Evolutionary conservation across 2,113 vertebrate genomes (phyloP), one percentile per base, ranked within the genome.

Genomic region (Xiphophorus maculatus): DNA sequence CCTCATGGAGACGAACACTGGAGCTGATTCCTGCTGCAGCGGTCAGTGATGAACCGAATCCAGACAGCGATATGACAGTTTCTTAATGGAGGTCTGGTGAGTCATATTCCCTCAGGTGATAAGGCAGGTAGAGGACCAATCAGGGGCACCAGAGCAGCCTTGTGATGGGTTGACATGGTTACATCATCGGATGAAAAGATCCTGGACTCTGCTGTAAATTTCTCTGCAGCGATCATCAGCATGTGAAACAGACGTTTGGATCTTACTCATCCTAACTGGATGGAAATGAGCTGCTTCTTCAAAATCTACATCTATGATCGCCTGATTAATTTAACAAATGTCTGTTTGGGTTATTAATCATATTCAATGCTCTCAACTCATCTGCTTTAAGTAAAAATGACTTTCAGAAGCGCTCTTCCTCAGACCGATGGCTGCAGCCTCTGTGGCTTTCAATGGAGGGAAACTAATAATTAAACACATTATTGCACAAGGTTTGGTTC

Each of bases 251-350:
- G 72, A 35, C 19, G 67, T 73, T 68, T 71, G 48, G 32, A 84
- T 85, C 13, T 73, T 66, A 78, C n/a, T 75, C 85, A 81, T 80
- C 58, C 28, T 62, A 82, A 83, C 86, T 86, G 29, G 65, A 82
- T 81, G 69, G 74, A 81, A 88, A 88, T 84, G 33, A 86, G 80
- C 66, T 61, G 48, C 78, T 75, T 14, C 40, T 73, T 66, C 48
- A 67, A 67, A 85, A 87, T 82, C 75, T 66, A 77, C 83, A 63
- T 77, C 67, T 61, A 73, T 73, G 48, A 87, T 87, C 77, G 66
- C 77, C 82, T 89, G 76, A 89, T 82, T 84, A 77, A 81, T 84
- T 82, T 88, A 15, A 63, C 65, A 40, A 77, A 74, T 74, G 66
- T 73, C 76, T 63, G 76, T 66, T 75, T 84, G 69, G 66, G 54